These are phyloP conservation scores for Prionace glauca DNA, from an alignment of 2,797 vertebrate genomes.

Conservation along the genomic window DNA sequence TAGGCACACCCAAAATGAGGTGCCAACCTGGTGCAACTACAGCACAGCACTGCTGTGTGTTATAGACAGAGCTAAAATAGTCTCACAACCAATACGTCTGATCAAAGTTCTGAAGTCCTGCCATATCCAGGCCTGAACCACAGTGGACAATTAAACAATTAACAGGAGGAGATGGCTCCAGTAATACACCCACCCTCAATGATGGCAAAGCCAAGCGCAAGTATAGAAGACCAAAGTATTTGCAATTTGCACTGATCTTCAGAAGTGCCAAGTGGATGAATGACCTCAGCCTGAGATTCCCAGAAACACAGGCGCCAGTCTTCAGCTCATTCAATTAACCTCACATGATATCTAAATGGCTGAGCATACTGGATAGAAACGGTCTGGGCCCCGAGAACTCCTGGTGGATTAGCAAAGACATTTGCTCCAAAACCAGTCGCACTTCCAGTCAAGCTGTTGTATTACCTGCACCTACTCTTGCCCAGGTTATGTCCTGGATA, in stretches of 20 bases:
- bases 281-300: neutral
- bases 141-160: too few relatives aligned
- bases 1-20: too few relatives aligned
- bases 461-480: neutral
- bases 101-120: too few relatives aligned
- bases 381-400: neutral
- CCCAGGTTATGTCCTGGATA: neutral
- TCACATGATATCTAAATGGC: neutral
- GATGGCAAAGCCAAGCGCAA: too few relatives aligned
- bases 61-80: too few relatives aligned
- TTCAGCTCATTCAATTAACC: neutral
- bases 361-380: neutral
- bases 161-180: too few relatives aligned
- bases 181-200: too few relatives aligned
- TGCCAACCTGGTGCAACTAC: too few relatives aligned
- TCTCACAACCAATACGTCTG: too few relatives aligned
- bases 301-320: neutral
- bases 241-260: neutral
- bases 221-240: neutral
- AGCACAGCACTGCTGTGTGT: too few relatives aligned
- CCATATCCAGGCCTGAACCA: too few relatives aligned
- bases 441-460: neutral
- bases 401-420: neutral
- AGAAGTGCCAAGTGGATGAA: neutral
- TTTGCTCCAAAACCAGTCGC: neutral